Percentiles rank a stretch among this genome's conserved stretches.
These are phyloP conservation scores for Pseudorhiza aurosa DNA, from an alignment of 30 jellyfish, hydroid and myxozoan species.

Conservation along the genomic window DNA sequence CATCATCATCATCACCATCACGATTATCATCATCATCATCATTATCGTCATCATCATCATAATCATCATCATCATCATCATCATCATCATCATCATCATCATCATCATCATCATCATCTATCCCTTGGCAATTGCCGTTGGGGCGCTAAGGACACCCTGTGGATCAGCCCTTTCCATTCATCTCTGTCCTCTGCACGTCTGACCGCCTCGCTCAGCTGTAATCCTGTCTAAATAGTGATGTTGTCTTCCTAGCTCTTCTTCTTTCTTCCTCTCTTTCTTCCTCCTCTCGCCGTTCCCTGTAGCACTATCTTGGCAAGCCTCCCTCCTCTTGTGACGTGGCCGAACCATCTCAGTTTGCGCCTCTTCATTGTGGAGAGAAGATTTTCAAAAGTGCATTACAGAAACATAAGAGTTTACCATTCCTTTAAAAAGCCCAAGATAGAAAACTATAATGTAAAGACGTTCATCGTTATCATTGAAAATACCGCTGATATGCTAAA, in stretches of 20 bases:
- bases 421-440: too few species aligned
- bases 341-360: too few species aligned
- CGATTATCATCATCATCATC: neutral
- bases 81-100: neutral
- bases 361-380: too few species aligned
- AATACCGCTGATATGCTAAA: too few species aligned
- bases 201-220: neutral
- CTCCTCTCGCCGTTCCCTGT: neutral
- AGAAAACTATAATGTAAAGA: too few species aligned
- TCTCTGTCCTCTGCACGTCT: too few species aligned
- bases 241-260: neutral
- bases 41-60: neutral
- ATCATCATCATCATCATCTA: neutral
- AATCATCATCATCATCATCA: neutral
- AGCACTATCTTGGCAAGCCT: neutral
- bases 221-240: neutral
- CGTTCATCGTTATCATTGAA: too few species aligned
- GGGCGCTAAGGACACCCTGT: too few species aligned
- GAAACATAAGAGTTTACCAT: too few species aligned
- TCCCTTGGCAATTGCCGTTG: too few species aligned
- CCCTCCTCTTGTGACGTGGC: neutral
- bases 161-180: too few species aligned
- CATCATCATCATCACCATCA: neutral
- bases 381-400: too few species aligned
- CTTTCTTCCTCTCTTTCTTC: neutral